phyloP scores from a whole-genome alignment of 1,140 invertebrate genomes.

The Tetragnatha versicolor region DNA sequence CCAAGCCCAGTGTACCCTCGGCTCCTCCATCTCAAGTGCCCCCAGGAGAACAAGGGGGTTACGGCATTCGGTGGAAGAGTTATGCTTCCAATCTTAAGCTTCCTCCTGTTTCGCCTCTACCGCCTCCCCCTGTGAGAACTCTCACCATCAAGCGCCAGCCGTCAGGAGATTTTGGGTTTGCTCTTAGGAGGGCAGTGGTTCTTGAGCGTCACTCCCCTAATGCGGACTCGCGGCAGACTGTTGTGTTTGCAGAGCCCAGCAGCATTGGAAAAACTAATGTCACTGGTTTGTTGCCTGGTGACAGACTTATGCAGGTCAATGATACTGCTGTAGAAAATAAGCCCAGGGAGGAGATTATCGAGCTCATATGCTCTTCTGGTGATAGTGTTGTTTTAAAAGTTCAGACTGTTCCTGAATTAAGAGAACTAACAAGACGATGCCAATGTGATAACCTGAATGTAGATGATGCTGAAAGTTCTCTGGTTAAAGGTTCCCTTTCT shows the following conservation, averaged over 20 bases:
- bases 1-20: conserved; percentile 47
- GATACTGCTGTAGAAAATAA: conserved; percentile 83
- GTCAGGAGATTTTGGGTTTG: conserved; percentile 93
- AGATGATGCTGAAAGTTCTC: conserved; percentile 33
- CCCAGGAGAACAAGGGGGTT: conserved; percentile 54
- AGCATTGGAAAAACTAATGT: conserved; percentile 78
- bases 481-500: conserved; percentile 55
- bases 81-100: conserved; percentile 74
- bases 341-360: conserved; percentile 89
- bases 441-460: conserved; percentile 15
- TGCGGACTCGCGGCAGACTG: conserved; percentile 71
- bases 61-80: conserved; percentile 55
- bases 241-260: conserved; percentile 92
- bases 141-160: conserved; percentile 82
- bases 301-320: conserved; percentile 91
- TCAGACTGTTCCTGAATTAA: conserved; percentile 63
- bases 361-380: conserved; percentile 86
- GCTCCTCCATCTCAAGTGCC: conserved; percentile 51
- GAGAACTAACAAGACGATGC: conserved; percentile 39
- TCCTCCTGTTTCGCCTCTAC: conserved; percentile 77
- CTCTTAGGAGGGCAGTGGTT: conserved; percentile 83
- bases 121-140: conserved; percentile 77
- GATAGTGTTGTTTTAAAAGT: conserved; percentile 86
- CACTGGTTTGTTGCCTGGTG: conserved; percentile 85
- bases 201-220: conserved; percentile 64